Conservation (phyloP, 2,797 vertebrate genomes). For the Delichon dasypus region DNA sequence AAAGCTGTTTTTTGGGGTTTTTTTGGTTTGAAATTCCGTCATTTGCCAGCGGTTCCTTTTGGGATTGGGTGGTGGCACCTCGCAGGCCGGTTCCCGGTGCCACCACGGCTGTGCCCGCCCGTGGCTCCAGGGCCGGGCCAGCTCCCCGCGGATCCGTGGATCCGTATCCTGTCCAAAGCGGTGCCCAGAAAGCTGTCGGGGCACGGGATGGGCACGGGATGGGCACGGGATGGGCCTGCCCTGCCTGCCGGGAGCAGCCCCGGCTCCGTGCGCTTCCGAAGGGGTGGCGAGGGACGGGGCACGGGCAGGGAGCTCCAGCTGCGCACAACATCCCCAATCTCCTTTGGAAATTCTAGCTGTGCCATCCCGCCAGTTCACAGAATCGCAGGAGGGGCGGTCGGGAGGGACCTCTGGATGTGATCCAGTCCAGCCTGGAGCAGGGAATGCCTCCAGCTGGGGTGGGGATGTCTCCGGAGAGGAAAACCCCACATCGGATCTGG, state of each 20-base stretch:
- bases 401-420: background rate
- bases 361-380: background rate
- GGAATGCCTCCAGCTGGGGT: background rate
- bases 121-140: background rate
- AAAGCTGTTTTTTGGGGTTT: background rate
- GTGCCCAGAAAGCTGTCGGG: background rate
- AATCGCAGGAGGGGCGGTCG: background rate
- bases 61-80: background rate
- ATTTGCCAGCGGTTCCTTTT: background rate
- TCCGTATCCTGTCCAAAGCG: background rate
- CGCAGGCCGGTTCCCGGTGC: background rate
- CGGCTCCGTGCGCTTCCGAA: background rate
- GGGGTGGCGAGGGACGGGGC: background rate
- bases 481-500: accelerated
- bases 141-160: background rate
- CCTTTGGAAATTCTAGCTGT: background rate
- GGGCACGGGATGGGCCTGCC: background rate
- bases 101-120: background rate
- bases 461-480: background rate
- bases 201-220: too few relatives aligned
- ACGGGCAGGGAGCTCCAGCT: background rate
- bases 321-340: accelerated
- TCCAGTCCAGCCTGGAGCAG: background rate
- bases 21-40: background rate
- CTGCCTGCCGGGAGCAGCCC: background rate